Evolutionary conservation across 2,113 vertebrate genomes (phyloP), one percentile per base, ranked within the genome.

Genomic region (Oncorhynchus keta): DNA sequence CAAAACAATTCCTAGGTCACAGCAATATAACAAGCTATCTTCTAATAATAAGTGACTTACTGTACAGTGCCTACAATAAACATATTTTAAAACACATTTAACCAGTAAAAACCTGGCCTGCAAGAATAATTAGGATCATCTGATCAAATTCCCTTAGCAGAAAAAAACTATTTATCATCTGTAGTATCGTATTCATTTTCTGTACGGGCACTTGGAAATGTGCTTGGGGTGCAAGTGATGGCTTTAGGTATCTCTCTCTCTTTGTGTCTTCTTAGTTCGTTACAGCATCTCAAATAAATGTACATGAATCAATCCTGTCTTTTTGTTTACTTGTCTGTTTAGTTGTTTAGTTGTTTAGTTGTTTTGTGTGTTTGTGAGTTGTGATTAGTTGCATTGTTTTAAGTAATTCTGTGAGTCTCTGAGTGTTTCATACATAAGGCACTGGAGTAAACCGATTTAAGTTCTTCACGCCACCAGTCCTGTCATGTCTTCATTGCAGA

Each of bases 381-480:
- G 91, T 95, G 94, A 87, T 95, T 95, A 94, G 96, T 97, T 98
- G 96, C 97, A 97, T 97, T 98, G 95, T 94, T 94, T 91, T 62
- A 20, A 35, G 51, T 55, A 5, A 55, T 18, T 55, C 51, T 16
- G 51, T 93, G 92, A 97, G 93, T 97, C 94, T 93, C 93, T 94
- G 95, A 97, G 94, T 95, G 92, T 97, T 98, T 96, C 95, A 93
- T 99, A 99, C 95, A 93, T 99, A 99, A 99, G 98, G 98, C 98
- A 99, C 98, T 97, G 95, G 96, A 97, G 96, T 96, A 96, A 95
- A 93, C 87, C 73, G 92, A 89, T 91, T 84, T 45, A 93, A 94
- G 92, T 95, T 96, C 95, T 93, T 96, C 88, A 86, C 85, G 87
- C 93, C 94, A 95, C 95, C 95, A 95, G 95, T 95, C 95, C 94